These are phyloP conservation scores for Poecilus cupreus DNA, from an alignment of 2,888 invertebrate genomes.

Conservation along the genomic window DNA sequence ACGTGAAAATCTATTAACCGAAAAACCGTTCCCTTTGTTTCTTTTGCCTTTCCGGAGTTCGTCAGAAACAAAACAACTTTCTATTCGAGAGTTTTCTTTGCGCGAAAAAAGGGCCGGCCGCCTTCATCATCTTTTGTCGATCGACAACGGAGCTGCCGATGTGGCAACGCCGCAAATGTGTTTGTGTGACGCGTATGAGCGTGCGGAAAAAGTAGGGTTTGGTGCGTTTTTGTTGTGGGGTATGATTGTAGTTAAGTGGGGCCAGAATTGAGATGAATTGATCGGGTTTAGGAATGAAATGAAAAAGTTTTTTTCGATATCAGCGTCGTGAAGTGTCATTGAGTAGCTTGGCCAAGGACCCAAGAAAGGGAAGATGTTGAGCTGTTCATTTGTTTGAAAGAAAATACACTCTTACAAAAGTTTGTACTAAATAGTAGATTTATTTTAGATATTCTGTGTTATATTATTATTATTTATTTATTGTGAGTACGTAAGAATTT, in stretches of 20 bases:
- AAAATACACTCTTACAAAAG: neutral
- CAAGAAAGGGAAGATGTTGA: neutral
- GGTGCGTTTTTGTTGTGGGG: slow-evolving; percentile 24
- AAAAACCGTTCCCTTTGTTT: slow-evolving; percentile 52
- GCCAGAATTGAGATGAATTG: slow-evolving; percentile 21
- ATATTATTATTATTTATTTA: too few species aligned
- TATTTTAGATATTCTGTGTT: too few species aligned
- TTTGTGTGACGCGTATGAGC: slow-evolving; percentile 21
- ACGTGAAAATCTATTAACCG: slow-evolving; percentile 51
- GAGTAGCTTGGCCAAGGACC: neutral
- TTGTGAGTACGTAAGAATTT: too few species aligned
- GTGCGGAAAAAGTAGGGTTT: slow-evolving; percentile 3
- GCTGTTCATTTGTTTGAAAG: neutral
- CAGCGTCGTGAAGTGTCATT: neutral
- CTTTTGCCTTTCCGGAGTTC: slow-evolving; percentile 43
- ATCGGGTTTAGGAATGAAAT: slow-evolving; percentile 7
- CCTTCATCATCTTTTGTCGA: slow-evolving; percentile 51
- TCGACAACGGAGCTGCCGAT: slow-evolving; percentile 22
- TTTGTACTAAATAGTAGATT: too few species aligned
- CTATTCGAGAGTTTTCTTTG: slow-evolving; percentile 40
- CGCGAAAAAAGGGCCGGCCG: slow-evolving; percentile 6
- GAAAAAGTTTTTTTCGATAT: slow-evolving; percentile 3
- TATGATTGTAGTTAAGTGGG: slow-evolving; percentile 22
- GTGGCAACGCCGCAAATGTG: slow-evolving; percentile 18
- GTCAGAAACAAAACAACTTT: slow-evolving; percentile 49